Conservation (phyloP, 2,113 vertebrate genomes). For the Platichthys stellatus region DNA sequence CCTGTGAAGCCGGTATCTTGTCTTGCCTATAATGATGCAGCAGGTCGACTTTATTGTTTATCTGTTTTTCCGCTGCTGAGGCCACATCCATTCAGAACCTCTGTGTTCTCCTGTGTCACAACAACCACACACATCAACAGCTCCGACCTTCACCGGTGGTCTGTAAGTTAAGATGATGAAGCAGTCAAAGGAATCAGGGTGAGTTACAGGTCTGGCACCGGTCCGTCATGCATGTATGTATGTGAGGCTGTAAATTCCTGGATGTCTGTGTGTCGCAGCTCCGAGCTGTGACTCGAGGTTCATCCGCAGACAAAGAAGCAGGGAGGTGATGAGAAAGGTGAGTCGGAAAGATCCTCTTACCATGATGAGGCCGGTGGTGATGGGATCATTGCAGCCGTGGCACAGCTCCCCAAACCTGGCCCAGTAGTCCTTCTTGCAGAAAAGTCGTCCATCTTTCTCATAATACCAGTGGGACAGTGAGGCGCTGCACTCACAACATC, state of each 20-base stretch:
- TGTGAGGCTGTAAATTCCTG: conserved; percentile 21
- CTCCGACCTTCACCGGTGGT: conserved; percentile 50
- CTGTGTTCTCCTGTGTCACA: conserved; percentile 39
- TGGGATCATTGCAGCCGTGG: conserved; percentile 94
- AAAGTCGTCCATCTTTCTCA: conserved; percentile 95
- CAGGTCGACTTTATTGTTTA: conserved; percentile 36
- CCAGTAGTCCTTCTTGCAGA: conserved; percentile 99
- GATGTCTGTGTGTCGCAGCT: conserved; percentile 23
- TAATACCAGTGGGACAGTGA: conserved; percentile 98
- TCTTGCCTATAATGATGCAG: conserved; percentile 59
- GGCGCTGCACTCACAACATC: conserved; percentile 93
- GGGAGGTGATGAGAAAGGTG: conserved; percentile 44
- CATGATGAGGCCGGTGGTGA: conserved; percentile 98
- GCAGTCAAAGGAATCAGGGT: conserved; percentile 31
- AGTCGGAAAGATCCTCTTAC: conserved; percentile 77
- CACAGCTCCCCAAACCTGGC: conserved; percentile 92
- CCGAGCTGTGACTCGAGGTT: conserved; percentile 48
- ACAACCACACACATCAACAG: conserved; percentile 62
- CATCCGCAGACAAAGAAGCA: conserved; percentile 51
- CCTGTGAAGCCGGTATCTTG: conserved; percentile 32
- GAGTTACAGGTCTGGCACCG: conserved; percentile 63
- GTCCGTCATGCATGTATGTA: conserved; percentile 13
- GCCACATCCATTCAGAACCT: conserved; percentile 19
- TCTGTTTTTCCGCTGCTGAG: conserved; percentile 26
- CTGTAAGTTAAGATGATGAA: conserved; percentile 55